Percentiles rank a stretch among this genome's conserved stretches.
phyloP scores from a whole-genome alignment of 2,113 vertebrate species.

The Dunckerocampus dactyliophorus region DNA sequence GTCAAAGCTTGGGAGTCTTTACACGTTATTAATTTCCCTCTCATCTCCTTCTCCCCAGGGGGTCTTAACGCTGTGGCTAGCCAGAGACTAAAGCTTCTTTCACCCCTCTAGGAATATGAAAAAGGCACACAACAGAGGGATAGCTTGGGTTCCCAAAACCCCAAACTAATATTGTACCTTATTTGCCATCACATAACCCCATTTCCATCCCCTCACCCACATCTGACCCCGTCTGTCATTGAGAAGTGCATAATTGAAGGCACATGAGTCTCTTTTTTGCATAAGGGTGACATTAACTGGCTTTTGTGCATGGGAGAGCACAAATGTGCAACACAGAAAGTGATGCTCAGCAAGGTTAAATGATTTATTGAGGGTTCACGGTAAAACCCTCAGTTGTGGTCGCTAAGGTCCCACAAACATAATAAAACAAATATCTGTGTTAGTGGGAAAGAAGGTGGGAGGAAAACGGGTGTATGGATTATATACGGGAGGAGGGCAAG shows the following conservation, averaged over 20 bases:
- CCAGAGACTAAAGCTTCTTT: constrained; percentile 46
- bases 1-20: constrained; percentile 49
- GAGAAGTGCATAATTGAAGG: constrained; percentile 9
- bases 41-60: constrained; percentile 54
- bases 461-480: constrained; percentile 7
- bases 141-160: constrained; percentile 25
- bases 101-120: constrained; percentile 36
- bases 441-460: neutral
- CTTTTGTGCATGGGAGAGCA: neutral
- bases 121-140: constrained; percentile 27
- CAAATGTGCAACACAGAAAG: neutral
- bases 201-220: constrained; percentile 13
- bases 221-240: constrained; percentile 27
- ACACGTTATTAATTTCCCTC: constrained; percentile 65
- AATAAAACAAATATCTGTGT: neutral
- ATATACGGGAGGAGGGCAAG: constrained; percentile 13
- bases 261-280: constrained; percentile 9
- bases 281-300: constrained; percentile 6
- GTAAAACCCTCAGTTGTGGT: neutral
- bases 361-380: neutral
- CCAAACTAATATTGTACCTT: constrained; percentile 27
- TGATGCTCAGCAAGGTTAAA: neutral
- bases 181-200: constrained; percentile 12
- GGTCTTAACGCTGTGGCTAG: constrained; percentile 35
- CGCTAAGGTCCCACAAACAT: neutral